Base-by-base conservation (phyloP, 1,140 invertebrate species). In the Drosophila athabasca region DNA sequence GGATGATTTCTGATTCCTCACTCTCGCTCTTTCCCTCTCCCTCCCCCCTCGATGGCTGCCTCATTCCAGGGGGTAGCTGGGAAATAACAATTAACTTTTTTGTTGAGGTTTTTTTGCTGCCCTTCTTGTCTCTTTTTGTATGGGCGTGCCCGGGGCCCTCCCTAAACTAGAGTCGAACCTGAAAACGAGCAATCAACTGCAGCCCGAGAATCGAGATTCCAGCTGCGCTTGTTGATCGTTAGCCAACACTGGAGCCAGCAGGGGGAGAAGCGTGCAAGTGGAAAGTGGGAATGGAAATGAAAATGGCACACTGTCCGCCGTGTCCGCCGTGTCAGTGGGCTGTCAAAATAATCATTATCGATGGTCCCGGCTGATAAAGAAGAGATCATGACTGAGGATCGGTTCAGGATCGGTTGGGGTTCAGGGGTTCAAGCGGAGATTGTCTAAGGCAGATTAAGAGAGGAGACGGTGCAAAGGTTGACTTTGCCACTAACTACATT, bases 41-140 rank as follows among this genome's bases (percentile, higher is more conserved):
- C 17, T 19, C 17, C 1, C n/a, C n/a, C n/a, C n/a, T n/a, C n/a
- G n/a, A n/a, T n/a, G n/a, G n/a, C 8, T 39, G 6, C 24, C 17
- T 29, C 48, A 7, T 58, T 11, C 19, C 53, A 64, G 69, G 80
- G 76, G 72, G 78, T 85, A 69, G 54, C 53, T 58, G 49, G 53
- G 74, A 64, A 43, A 53, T 22, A 70, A 88, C 83, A 85, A 85
- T 85, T 85, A 87, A 88, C 82, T 85, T 85, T 76, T 87, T 88
- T 66, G 52, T 75, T 75, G 71, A 75, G 71, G 70, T 88, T 80
- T 78, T 60, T 61, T 24, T 43, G 24, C 41, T 45, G 51, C 62
- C 64, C 54, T 44, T 8, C 41, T 59, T 35, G 44, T 44, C 35
- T 24, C 11, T 52, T 51, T 39, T 43, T 57, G 26, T 53, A 35